Conservation (phyloP, 2,113 vertebrate genomes). For the Fregata magnificens region DNA sequence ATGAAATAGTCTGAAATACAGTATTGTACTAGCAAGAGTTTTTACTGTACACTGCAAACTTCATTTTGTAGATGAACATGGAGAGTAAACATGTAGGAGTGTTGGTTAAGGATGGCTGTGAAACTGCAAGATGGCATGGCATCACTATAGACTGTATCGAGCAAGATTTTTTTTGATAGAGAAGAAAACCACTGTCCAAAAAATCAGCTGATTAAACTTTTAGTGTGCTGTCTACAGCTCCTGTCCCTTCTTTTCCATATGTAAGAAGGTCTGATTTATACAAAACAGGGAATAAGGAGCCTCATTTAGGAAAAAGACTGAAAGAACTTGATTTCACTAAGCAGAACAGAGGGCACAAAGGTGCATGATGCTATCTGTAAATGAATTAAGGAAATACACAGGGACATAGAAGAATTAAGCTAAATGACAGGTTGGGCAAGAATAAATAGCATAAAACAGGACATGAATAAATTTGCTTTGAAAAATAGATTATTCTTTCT, state of each 20-base stretch:
- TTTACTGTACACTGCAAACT: not conserved
- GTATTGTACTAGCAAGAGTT: not conserved
- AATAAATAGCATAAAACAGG: not conserved
- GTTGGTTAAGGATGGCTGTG: not conserved
- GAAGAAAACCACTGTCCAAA: not conserved
- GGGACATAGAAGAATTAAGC: not conserved
- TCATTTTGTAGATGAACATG: not conserved
- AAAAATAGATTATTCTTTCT: not conserved
- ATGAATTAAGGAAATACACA: not conserved
- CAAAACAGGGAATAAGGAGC: not conserved
- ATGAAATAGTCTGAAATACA: not conserved
- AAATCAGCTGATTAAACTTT: not conserved
- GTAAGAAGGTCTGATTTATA: not conserved
- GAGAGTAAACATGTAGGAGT: not conserved
- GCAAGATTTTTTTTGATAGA: not conserved
- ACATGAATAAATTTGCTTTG: not conserved
- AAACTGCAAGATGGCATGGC: not conserved
- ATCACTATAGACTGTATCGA: rapidly evolving
- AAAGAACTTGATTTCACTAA: not conserved
- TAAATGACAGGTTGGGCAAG: not conserved
- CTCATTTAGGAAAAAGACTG: not conserved
- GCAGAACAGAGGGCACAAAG: not conserved
- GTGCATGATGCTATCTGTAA: not conserved
- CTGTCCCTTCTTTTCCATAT: not conserved
- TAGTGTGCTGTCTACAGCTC: not conserved